Evolutionary conservation across 2,797 vertebrate genomes (phyloP).

Genomic region (Pipistrellus pygmaeus): DNA sequence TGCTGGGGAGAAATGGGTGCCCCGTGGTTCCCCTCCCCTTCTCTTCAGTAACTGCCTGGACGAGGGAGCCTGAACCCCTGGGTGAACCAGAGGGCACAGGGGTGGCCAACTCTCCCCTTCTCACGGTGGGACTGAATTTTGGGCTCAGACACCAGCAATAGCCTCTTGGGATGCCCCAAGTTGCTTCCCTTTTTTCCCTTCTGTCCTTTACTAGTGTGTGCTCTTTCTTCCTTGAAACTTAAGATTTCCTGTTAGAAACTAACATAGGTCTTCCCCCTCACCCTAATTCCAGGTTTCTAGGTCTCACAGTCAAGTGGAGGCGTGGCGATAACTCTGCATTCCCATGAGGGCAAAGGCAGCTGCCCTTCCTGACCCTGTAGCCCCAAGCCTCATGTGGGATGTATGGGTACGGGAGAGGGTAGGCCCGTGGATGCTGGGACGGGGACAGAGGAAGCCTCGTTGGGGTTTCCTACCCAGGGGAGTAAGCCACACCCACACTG

Average conservation of each 20-base stretch:
- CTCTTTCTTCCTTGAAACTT: constrained; percentile 67
- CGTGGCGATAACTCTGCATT: constrained; percentile 69
- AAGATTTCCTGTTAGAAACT: constrained; percentile 73
- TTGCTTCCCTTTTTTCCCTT: constrained; percentile 70
- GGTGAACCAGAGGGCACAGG: neutral
- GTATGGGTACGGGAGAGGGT: neutral
- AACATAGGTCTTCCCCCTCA: constrained; percentile 68
- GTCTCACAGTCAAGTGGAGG: constrained; percentile 30
- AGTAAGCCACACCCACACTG: constrained; percentile 49
- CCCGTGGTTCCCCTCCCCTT: neutral
- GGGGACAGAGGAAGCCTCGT: constrained; percentile 34
- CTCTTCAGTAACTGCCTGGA: constrained; percentile 11
- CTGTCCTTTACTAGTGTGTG: constrained; percentile 72
- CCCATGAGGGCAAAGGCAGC: constrained; percentile 62
- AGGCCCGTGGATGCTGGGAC: constrained; percentile 44
- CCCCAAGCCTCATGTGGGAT: neutral
- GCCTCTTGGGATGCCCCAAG: constrained; percentile 77
- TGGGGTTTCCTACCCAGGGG: constrained; percentile 15
- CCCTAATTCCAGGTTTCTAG: constrained; percentile 59
- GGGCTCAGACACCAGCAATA: constrained; percentile 83
- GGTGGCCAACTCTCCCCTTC: constrained; percentile 43
- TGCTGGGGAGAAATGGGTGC: constrained; percentile 50
- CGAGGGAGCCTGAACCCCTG: constrained; percentile 54
- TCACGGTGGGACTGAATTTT: constrained; percentile 57
- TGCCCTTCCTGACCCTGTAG: constrained; percentile 55